Evolutionary conservation across 64 coral and sea anemone genomes (phyloP), one percentile per base, ranked within the genome.

Genomic region (Acropora yongei): DNA sequence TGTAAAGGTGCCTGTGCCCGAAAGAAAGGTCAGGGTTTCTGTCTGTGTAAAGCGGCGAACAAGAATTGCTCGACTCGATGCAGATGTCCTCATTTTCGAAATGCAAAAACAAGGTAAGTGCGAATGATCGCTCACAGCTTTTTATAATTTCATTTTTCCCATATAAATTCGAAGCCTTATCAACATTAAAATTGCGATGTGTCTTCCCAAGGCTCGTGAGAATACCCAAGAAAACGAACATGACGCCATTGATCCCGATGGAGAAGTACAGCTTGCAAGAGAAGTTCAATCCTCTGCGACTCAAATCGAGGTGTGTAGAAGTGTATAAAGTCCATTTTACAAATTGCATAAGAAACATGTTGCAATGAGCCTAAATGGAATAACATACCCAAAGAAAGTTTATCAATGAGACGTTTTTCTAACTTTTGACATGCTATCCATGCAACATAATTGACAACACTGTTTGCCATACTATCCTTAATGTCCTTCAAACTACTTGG

Each of bases 251-350:
- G 73, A 75, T 75, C 17, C 73, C 73, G 73, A 75, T 75, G 73
- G 73, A 75, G 73, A 75, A 75, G 73, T 75, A 55, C 50, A 55
- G 50, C 50, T 55, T 55, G 50, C 50, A 55, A 55, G 50, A 55
- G 50, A 55, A 55, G 50, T 55, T 55, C 50, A 55, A 55, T 55
- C 50, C 50, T 55, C 50, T 55, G 50, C 50, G 50, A 55, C 73
- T 75, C 73, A 75, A 75, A 75, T 75, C 73, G 73, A 75, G 73
- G 73, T 75, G 73, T 75, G 73, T 75, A 75, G 3, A 75, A 75
- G 40, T 75, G 18, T 55, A 55, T 55, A 55, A 55, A 55, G 8
- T 55, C 50, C 3, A 55, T 55, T 55, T 55, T 75, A 75, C 30
- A 75, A 75, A 75, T 41, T 75, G n/a, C 50, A 55, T 55, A 75